Evolutionary conservation across 2,113 vertebrate species (phyloP).

Genomic region (Gadus macrocephalus): DNA sequence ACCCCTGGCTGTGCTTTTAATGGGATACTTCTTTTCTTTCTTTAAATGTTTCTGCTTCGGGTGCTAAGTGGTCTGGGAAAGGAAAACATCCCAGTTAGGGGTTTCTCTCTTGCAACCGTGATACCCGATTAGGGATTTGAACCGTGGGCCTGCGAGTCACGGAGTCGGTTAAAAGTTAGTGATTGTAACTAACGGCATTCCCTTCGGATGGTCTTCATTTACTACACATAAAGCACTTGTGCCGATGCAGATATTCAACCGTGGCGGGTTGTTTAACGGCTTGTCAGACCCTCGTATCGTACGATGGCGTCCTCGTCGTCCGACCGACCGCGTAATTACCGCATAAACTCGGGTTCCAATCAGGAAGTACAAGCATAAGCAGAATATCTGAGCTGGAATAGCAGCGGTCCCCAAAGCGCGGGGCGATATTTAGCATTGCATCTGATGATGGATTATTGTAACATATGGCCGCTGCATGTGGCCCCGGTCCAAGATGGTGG

Average conservation of each 20-base stretch:
- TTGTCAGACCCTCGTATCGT: no score
- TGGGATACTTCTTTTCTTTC: conserved; percentile 32
- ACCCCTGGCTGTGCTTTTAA: conserved; percentile 38
- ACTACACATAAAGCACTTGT: neutral
- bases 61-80: conserved; percentile 30
- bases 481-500: conserved; percentile 42
- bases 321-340: no score
- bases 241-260: neutral
- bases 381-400: conserved; percentile 38
- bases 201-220: conserved; percentile 1
- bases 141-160: no score
- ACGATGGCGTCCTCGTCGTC: no score
- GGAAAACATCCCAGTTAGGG: neutral
- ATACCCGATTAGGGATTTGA: neutral
- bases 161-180: no score
- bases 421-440: conserved; percentile 24
- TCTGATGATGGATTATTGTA: conserved; percentile 32
- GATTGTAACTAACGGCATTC: neutral
- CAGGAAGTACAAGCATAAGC: conserved; percentile 16
- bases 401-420: conserved; percentile 23
- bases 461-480: conserved; percentile 34
- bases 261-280: no score
- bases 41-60: conserved; percentile 27
- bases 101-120: neutral
- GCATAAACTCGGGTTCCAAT: conserved; percentile 17